These are phyloP conservation scores for Sminthurinus aureus DNA, from an alignment of 2,888 invertebrate genomes.

Conservation along the genomic window DNA sequence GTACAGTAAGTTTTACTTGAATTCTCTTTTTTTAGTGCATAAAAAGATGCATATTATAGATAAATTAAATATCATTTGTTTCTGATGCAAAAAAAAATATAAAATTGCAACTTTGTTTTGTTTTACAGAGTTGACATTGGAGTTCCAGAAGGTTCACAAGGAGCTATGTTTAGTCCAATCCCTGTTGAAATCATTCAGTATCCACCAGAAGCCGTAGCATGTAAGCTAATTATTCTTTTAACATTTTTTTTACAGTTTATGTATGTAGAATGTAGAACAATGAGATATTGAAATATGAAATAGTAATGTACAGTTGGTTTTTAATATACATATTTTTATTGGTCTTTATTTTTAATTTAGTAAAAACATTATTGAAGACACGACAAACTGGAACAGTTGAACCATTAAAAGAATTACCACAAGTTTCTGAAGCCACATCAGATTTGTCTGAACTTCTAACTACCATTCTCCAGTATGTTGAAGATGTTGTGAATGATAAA, in stretches of 20 bases:
- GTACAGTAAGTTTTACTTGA: slow-evolving; percentile 71
- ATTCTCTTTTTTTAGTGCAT: too few relatives aligned
- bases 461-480: slow-evolving; percentile 81
- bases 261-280: too few relatives aligned
- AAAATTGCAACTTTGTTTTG: not conserved
- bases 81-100: not conserved
- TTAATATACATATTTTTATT: slow-evolving; percentile 7
- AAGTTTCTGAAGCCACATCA: slow-evolving; percentile 84
- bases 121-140: slow-evolving; percentile 81
- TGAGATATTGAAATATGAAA: not conserved
- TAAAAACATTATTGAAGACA: slow-evolving; percentile 84
- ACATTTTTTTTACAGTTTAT: not conserved
- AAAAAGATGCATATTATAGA: too few relatives aligned
- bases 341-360: slow-evolving; percentile 60
- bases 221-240: slow-evolving; percentile 62
- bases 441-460: slow-evolving; percentile 80
- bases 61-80: too few relatives aligned
- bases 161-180: slow-evolving; percentile 96
- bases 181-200: slow-evolving; percentile 88
- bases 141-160: slow-evolving; percentile 90
- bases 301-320: not conserved
- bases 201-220: slow-evolving; percentile 82
- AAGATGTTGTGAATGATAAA: slow-evolving; percentile 86
- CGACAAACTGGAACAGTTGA: slow-evolving; percentile 72
- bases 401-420: slow-evolving; percentile 74